A percentile compares a stretch with the other conserved stretches of the same genome.
phyloP scores from a whole-genome alignment of 2,113 vertebrate genomes.

The Pluvialis apricaria region DNA sequence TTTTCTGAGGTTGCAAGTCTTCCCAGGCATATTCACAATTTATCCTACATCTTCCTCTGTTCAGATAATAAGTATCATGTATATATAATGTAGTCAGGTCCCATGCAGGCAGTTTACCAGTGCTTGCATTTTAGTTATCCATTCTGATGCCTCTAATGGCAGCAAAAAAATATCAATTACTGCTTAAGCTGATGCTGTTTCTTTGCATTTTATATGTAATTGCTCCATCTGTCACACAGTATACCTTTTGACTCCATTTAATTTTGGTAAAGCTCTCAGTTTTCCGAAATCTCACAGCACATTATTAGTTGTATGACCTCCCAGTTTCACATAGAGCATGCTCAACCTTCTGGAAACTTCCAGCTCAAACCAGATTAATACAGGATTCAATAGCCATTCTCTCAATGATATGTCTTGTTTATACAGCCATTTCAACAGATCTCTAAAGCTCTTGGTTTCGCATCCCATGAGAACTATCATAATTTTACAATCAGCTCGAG shows the following conservation, averaged over 20 bases:
- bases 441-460: neutral
- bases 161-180: neutral
- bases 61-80: neutral
- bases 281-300: conserved; percentile 1
- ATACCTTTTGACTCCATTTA: neutral
- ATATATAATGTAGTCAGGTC: neutral
- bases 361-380: neutral
- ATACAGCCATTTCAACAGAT: neutral
- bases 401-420: neutral
- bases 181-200: neutral
- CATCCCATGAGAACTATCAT: neutral
- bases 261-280: neutral
- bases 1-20: neutral
- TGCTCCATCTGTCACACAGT: conserved; percentile 13
- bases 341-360: conserved; percentile 33
- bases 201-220: neutral
- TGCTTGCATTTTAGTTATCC: neutral
- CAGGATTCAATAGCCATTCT: neutral
- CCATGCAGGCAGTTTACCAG: neutral
- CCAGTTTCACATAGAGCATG: neutral
- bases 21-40: neutral
- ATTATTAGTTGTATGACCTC: conserved; percentile 1
- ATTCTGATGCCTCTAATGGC: neutral
- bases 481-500: neutral
- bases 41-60: neutral